Evolutionary conservation across 2,113 vertebrate species (phyloP).

Genomic region (Ahaetulla prasina): DNA sequence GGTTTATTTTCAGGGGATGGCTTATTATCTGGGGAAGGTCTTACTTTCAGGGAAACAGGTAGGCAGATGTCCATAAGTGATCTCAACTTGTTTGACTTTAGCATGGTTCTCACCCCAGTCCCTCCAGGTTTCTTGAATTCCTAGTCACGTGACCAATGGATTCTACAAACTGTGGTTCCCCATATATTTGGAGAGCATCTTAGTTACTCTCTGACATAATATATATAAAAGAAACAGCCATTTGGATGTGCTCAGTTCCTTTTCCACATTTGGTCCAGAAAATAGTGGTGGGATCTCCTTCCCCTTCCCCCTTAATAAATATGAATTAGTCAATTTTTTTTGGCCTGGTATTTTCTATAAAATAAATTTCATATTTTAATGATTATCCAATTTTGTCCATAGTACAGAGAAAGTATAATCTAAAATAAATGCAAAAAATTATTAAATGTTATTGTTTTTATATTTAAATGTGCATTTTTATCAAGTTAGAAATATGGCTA

Average conservation of each 20-base stretch:
- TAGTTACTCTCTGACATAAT: not conserved
- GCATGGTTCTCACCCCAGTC: not conserved
- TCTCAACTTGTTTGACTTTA: not conserved
- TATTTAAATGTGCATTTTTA: conserved; percentile 63
- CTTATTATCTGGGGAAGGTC: no score
- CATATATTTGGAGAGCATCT: not conserved
- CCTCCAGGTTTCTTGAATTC: not conserved
- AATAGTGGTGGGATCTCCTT: conserved; percentile 25
- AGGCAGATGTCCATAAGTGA: not conserved
- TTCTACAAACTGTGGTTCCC: not conserved
- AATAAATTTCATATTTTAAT: conserved; percentile 55
- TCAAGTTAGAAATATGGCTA: conserved; percentile 50
- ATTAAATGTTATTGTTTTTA: conserved; percentile 18
- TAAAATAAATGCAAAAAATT: not conserved
- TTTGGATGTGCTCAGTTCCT: not conserved
- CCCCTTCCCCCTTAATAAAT: conserved; percentile 33
- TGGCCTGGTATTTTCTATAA: conserved; percentile 36
- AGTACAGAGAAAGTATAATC: conserved; percentile 40
- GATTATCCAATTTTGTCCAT: conserved; percentile 54
- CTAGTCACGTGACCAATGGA: not conserved
- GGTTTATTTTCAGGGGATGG: no score
- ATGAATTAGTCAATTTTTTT: conserved; percentile 6
- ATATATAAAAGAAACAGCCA: not conserved
- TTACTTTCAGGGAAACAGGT: no score
- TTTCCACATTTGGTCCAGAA: not conserved